Base-by-base conservation (phyloP, 2,113 vertebrate genomes). In the Motacilla tschutschensis region DNA sequence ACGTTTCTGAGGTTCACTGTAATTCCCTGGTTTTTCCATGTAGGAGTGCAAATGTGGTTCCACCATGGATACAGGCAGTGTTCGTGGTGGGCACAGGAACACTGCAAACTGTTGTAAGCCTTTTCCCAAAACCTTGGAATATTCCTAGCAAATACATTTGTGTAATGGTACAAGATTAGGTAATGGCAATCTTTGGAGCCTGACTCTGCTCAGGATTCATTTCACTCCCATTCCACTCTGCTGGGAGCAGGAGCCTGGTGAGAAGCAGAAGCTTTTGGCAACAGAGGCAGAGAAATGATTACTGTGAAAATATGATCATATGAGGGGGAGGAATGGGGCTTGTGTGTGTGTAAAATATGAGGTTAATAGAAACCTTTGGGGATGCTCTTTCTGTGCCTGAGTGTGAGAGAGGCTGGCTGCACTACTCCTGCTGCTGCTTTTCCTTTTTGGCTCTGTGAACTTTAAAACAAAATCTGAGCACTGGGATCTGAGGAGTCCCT, bases 181-280 rank as follows among this genome's bases (percentile, higher is more conserved):
- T 92, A 59, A 91, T 93, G 89, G 88, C 70, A 90, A 69, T 71
- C 79, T 26, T 38, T 64, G 85, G 88, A 86, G 82, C 73, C 88
- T 73, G 87, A 84, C 82, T 79, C 84, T 90, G 93, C 87, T 91
- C 86, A 73, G 77, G 79, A 93, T 79, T 92, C 44, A 53, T 74
- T 95, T 96, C 93, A 71, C 93, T 31, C 90, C 17, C 64, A 3
- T 82, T 90, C 79, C 69, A 25, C 43, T 82, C 93, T 69, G 91
- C 94, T 78, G 93, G 82, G 87, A 93, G 93, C 94, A 92, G 93
- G 86, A 80, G 88, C 73, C 83, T 81, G 91, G 91, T 89, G 79
- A 2, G 6, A 92, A 93, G 77, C 64, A 92, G 74, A 69, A 84
- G 63, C 83, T 83, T 83, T 51, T 75, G 66, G 65, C 38, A 77